Percentiles rank a stretch among this genome's conserved stretches.
These are phyloP conservation scores for Hydrochoerus hydrochaeris DNA, from an alignment of 2,113 vertebrate species.

Conservation along the genomic window DNA sequence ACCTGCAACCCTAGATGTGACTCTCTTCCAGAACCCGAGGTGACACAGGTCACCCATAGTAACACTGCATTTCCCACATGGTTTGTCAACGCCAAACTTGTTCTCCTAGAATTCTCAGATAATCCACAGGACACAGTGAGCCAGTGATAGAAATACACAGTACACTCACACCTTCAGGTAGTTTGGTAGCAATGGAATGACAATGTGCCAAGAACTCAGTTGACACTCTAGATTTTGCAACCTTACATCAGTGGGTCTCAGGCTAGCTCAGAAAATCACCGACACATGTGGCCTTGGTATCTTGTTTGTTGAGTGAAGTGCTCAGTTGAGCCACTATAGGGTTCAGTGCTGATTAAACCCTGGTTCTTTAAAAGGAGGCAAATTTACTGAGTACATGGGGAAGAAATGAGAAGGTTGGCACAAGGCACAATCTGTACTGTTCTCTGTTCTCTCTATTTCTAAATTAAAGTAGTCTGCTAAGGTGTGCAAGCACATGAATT, in stretches of 20 bases:
- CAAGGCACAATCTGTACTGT: neutral
- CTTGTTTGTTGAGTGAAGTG: constrained; percentile 48
- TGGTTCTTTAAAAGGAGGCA: constrained; percentile 32
- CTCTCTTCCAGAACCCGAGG: neutral
- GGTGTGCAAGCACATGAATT: constrained; percentile 59
- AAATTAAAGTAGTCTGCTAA: constrained; percentile 63
- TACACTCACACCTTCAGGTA: neutral
- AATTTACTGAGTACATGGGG: constrained; percentile 8
- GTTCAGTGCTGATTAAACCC: constrained; percentile 41
- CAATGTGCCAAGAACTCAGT: neutral
- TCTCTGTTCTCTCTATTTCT: constrained; percentile 54
- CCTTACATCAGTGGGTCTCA: neutral
- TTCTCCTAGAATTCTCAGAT: neutral
- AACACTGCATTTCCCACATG: neutral
- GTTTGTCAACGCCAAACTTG: neutral
- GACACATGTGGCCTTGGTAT: neutral
- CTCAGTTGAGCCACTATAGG: constrained; percentile 36
- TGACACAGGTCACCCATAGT: neutral
- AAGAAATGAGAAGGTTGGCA: neutral
- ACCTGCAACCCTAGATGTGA: accelerated
- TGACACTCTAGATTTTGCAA: neutral
- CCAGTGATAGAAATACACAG: neutral
- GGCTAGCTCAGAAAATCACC: neutral
- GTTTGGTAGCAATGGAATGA: neutral
- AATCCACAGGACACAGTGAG: neutral